Evolutionary conservation across 2,113 vertebrate species (phyloP), one percentile per base, ranked within the genome.

Genomic region (Turnix velox): DNA sequence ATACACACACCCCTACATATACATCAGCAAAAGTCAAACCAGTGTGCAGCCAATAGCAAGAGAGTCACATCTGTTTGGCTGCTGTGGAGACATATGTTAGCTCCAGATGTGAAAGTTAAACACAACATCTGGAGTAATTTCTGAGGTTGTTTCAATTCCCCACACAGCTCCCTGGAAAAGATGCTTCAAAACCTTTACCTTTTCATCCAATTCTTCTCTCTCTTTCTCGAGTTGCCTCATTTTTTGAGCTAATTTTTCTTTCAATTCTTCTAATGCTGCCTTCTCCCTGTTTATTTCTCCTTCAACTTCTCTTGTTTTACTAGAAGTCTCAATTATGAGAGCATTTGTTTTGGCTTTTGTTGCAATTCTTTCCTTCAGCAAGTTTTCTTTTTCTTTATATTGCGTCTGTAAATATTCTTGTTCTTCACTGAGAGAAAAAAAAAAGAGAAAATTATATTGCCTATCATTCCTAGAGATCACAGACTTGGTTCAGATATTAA

Each of bases 301-400:
- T 62, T 84, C 94, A 17, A 88, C 83, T 2, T 40, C 30, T 55
- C 90, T 97, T 28, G 85, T 95, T 87, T 94, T 69, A 22, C 90
- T 87, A 15, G 43, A 90, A 46, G 54, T 96, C 52, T 98, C 95
- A 35, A 90, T 97, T 62, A 98, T 95, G 35, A 83, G 65, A 62
- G 96, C 73, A 61, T 84, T 91, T n/a, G 75, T 76, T 1, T 27
- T 8, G 39, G 94, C 95, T 94, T 97, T 98, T 4, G 45, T 79
- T 73, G 91, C 94, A 92, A 98, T 86, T 20, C 77, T 84, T 18
- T 83, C 72, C 79, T 98, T 98, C 55, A 98, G 83, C 19, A 81
- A 46, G 40, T 96, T 49, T 68, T 97, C 91, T 40, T 18, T 52
- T 72, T 93, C 63, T 43, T 66, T 43, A 23, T 98, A 89, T 33